A percentile compares a stretch with the other conserved stretches of the same genome.
These are phyloP conservation scores for Elachura formosa DNA, from an alignment of 2,113 vertebrate genomes.

Conservation along the genomic window DNA sequence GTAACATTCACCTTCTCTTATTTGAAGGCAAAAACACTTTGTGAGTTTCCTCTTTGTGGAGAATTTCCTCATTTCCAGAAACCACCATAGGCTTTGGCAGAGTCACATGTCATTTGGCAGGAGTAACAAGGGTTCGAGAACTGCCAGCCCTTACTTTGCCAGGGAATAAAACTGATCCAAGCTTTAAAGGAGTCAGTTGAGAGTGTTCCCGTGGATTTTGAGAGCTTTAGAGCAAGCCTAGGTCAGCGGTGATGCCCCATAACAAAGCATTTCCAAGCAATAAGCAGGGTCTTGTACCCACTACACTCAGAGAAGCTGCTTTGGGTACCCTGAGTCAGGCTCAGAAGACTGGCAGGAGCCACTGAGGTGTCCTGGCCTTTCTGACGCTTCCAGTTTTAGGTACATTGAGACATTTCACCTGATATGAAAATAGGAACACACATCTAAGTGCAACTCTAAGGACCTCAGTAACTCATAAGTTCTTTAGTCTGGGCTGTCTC, in stretches of 20 bases:
- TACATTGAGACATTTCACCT: background rate
- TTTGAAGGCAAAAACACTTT: background rate
- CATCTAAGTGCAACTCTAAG: rapidly evolving
- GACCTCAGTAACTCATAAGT: background rate
- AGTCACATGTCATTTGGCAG: background rate
- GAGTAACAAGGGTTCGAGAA: background rate
- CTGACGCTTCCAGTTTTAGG: background rate
- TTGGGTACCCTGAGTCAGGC: background rate
- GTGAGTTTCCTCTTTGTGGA: background rate
- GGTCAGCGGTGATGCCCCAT: background rate
- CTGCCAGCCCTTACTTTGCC: background rate
- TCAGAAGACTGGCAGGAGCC: background rate
- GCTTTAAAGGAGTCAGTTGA: background rate
- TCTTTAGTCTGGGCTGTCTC: background rate
- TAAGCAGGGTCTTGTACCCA: background rate
- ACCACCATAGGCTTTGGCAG: background rate
- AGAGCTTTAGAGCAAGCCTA: background rate
- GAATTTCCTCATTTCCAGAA: background rate
- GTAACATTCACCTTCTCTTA: background rate
- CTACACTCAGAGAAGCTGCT: background rate
- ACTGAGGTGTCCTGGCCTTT: background rate
- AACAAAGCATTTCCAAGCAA: background rate
- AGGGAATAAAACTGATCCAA: background rate
- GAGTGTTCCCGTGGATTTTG: background rate
- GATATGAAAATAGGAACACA: background rate